Percentiles rank a stretch among this genome's conserved stretches.
Evolutionary conservation across 2,113 vertebrate genomes (phyloP).

Genomic region (Gallinago jamesoni): DNA sequence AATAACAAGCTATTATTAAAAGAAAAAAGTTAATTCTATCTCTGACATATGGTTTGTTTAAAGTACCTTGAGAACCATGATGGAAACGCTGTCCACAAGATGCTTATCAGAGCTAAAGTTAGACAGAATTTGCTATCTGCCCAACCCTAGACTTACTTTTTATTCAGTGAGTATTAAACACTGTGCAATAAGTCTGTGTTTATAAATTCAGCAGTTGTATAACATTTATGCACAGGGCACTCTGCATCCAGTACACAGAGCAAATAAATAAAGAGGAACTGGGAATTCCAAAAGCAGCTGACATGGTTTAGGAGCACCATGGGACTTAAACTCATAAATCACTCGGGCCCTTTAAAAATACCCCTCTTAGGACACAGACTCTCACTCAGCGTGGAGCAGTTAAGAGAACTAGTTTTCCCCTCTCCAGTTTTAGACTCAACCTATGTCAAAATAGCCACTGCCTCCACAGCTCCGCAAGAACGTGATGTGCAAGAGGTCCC

Average conservation of each 20-base stretch:
- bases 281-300: background rate
- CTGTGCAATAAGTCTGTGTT: background rate
- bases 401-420: background rate
- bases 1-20: constrained; percentile 5
- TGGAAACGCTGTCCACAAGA: constrained; percentile 20
- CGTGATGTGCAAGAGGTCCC: background rate
- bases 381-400: background rate
- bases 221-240: background rate
- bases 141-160: background rate
- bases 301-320: background rate
- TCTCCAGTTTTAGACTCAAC: background rate
- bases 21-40: background rate
- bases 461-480: background rate
- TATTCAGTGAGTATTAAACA: background rate
- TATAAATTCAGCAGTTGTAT: background rate
- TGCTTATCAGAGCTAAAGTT: constrained; percentile 29
- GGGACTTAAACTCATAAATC: background rate
- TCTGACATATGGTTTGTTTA: constrained; percentile 45
- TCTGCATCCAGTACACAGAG: background rate
- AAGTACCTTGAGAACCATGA: constrained; percentile 34
- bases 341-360: background rate
- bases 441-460: accelerated
- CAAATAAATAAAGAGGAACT: constrained; percentile 5
- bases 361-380: background rate
- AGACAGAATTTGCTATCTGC: background rate